These are phyloP conservation scores for Caenorhabditis angaria DNA, from an alignment of 2,888 invertebrate genomes.

Conservation along the genomic window DNA sequence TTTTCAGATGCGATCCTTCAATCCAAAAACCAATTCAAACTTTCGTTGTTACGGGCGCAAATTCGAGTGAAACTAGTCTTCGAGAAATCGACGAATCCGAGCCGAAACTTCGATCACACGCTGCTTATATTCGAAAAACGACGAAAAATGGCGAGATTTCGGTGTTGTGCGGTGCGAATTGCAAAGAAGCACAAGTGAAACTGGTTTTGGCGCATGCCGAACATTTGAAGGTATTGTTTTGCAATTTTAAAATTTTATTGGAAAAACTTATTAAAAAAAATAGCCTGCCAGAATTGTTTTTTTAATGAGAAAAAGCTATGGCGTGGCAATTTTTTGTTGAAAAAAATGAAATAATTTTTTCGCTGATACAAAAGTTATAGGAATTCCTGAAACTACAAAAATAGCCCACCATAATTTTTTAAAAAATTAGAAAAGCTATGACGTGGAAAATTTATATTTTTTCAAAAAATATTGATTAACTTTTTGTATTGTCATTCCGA, in stretches of 20 bases:
- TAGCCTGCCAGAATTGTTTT: too few relatives aligned
- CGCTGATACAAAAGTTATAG: too few relatives aligned
- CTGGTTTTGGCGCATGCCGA: constrained; percentile 26
- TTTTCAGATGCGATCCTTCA: constrained; percentile 2
- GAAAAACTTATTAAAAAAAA: too few relatives aligned
- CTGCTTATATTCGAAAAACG: constrained; percentile 39
- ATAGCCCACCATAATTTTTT: too few relatives aligned
- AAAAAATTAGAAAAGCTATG: too few relatives aligned
- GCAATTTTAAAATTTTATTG: background rate
- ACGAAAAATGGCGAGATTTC: background rate
- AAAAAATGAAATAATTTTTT: too few relatives aligned
- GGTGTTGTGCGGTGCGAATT: constrained; percentile 27
- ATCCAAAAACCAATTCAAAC: constrained; percentile 3
- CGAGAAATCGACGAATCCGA: constrained; percentile 33
- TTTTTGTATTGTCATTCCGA: too few relatives aligned
- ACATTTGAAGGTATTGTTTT: constrained; percentile 5
- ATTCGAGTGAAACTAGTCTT: constrained; percentile 33
- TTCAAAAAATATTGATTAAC: too few relatives aligned
- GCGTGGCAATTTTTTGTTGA: too few relatives aligned
- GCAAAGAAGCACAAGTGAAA: constrained; percentile 23
- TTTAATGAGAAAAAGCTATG: too few relatives aligned
- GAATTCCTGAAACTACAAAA: too few relatives aligned
- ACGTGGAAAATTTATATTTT: too few relatives aligned
- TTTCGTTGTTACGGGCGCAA: constrained; percentile 44
- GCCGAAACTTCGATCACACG: constrained; percentile 39